These are phyloP conservation scores for Panzeria rudis DNA, from an alignment of 2,888 invertebrate genomes.

Conservation along the genomic window DNA sequence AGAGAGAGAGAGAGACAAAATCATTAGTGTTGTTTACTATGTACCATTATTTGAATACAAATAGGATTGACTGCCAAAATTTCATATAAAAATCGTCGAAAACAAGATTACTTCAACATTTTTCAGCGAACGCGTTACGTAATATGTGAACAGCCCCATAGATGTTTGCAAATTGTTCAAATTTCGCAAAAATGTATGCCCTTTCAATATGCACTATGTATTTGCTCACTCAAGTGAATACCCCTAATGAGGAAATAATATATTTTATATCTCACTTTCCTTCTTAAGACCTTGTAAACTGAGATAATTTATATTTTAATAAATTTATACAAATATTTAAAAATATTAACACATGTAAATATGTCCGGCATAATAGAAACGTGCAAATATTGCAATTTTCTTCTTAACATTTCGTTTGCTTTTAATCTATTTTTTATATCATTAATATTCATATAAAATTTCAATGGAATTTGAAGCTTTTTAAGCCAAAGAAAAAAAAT, in stretches of 20 bases:
- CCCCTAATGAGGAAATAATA: constrained; percentile 11
- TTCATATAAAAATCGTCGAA: too few relatives aligned
- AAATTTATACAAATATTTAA: not conserved
- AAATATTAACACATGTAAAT: constrained; percentile 7
- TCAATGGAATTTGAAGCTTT: constrained; percentile 43
- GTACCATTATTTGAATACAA: too few relatives aligned
- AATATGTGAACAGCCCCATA: too few relatives aligned
- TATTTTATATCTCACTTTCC: constrained; percentile 6
- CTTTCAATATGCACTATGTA: too few relatives aligned
- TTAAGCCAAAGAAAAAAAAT: constrained; percentile 11
- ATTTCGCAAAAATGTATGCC: too few relatives aligned
- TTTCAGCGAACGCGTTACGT: too few relatives aligned
- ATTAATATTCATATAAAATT: constrained; percentile 41
- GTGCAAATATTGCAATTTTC: constrained; percentile 49
- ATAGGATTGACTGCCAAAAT: too few relatives aligned
- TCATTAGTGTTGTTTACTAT: too few relatives aligned
- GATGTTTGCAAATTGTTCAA: too few relatives aligned
- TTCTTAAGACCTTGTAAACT: constrained; percentile 45
- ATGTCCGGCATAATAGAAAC: constrained; percentile 16
- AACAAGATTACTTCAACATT: too few relatives aligned
- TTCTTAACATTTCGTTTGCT: constrained; percentile 31
- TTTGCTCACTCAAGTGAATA: not conserved
- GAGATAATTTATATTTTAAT: constrained; percentile 10
- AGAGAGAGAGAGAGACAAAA: not conserved
- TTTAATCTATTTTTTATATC: constrained; percentile 22